A percentile compares a stretch with the other conserved stretches of the same genome.
phyloP scores from a whole-genome alignment of 2,113 vertebrate species.

The Phrynosoma platyrhinos region DNA sequence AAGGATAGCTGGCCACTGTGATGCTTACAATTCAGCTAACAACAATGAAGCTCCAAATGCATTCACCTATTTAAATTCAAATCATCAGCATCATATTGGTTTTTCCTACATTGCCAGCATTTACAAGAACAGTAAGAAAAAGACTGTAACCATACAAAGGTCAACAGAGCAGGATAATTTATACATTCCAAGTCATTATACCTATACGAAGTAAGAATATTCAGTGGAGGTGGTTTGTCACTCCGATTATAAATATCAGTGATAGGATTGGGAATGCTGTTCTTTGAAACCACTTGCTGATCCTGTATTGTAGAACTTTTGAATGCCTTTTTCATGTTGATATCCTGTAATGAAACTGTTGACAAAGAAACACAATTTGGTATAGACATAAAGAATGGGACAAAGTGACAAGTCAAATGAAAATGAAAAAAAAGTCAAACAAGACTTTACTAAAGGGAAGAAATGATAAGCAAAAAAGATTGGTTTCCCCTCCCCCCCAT shows the following conservation, averaged over 20 bases:
- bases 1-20: too few relatives aligned
- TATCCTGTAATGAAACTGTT: constrained; percentile 96
- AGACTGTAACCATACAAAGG: neutral
- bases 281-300: constrained; percentile 98
- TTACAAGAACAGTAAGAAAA: neutral
- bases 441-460: neutral
- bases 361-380: constrained; percentile 32
- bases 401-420: neutral
- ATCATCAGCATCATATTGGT: neutral
- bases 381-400: neutral
- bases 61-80: neutral
- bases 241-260: constrained; percentile 93
- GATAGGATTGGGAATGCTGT: constrained; percentile 91
- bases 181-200: constrained; percentile 36
- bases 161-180: neutral
- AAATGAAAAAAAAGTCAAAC: neutral
- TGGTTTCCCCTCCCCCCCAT: neutral
- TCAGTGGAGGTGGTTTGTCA: constrained; percentile 95
- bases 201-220: constrained; percentile 93
- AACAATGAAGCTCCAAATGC: constrained; percentile 1
- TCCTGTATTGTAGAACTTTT: constrained; percentile 96
- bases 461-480: neutral
- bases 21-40: neutral
- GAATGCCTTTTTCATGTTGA: constrained; percentile 99
- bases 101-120: neutral